phyloP scores from a whole-genome alignment of 2,888 invertebrate genomes.

The Yponomeuta plumbellus region DNA sequence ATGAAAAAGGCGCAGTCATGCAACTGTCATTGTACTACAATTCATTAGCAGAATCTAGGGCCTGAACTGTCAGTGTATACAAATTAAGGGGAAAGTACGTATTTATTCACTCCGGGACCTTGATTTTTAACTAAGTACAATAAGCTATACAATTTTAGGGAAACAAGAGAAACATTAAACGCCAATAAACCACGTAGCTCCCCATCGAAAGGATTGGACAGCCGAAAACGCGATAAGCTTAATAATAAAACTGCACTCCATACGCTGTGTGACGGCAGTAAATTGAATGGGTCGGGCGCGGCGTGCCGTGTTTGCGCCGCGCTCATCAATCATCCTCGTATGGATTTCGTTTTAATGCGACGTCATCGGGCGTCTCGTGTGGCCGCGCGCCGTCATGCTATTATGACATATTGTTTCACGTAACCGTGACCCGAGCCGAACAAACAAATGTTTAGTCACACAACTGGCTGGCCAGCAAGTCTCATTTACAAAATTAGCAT shows the following conservation, averaged over 20 bases:
- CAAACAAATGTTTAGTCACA: constrained; percentile 30
- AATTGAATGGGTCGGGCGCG: constrained; percentile 63
- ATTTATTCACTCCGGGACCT: no score
- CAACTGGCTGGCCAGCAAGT: constrained; percentile 24
- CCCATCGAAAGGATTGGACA: constrained; percentile 4
- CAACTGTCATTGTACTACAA: no score
- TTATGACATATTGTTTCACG: constrained; percentile 44
- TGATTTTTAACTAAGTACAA: no score
- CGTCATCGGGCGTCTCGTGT: constrained; percentile 70
- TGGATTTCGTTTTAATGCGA: constrained; percentile 74
- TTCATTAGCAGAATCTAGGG: no score
- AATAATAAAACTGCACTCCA: constrained; percentile 34
- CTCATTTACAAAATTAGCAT: background rate
- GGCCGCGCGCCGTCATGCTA: constrained; percentile 43
- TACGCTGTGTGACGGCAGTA: constrained; percentile 43
- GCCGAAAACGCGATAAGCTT: constrained; percentile 19
- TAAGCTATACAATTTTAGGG: no score
- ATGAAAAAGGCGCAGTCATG: no score
- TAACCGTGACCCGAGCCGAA: constrained; percentile 20
- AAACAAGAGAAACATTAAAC: background rate
- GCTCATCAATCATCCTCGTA: constrained; percentile 71
- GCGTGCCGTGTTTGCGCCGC: constrained; percentile 48
- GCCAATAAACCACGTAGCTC: background rate
- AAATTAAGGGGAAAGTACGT: no score
- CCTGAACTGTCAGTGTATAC: no score